Base-by-base conservation (phyloP, 2,888 invertebrate species). In the Dicycla oo region DNA sequence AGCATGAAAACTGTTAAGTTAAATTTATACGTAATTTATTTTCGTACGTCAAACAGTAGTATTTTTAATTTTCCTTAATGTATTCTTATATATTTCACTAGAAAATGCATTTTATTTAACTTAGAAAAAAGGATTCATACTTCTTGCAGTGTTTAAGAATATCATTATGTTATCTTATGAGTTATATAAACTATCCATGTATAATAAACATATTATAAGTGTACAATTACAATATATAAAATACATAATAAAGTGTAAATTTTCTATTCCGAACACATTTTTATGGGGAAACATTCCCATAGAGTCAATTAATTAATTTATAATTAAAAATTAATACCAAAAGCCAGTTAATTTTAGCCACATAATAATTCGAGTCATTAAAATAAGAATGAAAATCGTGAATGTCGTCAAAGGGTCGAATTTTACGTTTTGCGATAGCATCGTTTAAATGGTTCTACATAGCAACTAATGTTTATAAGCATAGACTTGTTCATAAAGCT, bases 261-360 rank as follows among this genome's bases (percentile, higher is more conserved):
- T 80, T 74, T 62, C 75, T 84, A 85, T 79, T 81, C 60, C 82
- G 87, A 88, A 87, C 88, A 88, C 88, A 86, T 87, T 64, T 13
- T 69, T 58, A 84, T 69, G 83, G 87, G 88, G 68, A 70, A 82
- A 85, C 61, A 73, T 56, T 84, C 88, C 88, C 89, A 77, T 61
- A 73, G 69, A 77, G 71, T 73, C 60, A 72, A 71, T 75, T 76
- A 77, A 71, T 72, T 69, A 64, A 49, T 49, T 49, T 18, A 38
- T 66, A 61, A 69, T 78, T 67, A 75, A 75, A 73, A 61, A 68
- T 74, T 69, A 60, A 78, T 78, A 82, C 78, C 68, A 80, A 80
- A 80, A 78, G 66, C 73, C 78, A 83, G 80, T 80, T 73, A 80
- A 61, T 73, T 77, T 65, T 69, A 71, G 49, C 70, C 75, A 43